Evolutionary conservation across 2,797 vertebrate species (phyloP).

Genomic region (Enteromius anoplus): DNA sequence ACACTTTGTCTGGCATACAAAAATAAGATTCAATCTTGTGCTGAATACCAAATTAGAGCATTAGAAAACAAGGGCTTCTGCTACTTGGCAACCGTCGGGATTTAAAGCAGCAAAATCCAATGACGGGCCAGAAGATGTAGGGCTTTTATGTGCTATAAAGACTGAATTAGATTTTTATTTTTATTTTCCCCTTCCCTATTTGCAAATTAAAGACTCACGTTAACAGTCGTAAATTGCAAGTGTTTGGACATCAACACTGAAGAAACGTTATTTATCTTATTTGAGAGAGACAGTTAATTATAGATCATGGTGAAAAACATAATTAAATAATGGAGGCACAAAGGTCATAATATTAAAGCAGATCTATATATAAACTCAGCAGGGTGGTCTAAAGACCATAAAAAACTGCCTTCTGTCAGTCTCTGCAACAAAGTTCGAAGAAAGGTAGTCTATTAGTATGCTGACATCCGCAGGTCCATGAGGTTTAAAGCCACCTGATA

Average conservation of each 20-base stretch:
- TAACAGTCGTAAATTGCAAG: slow-evolving; percentile 29
- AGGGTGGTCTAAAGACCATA: not conserved
- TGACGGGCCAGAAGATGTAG: slow-evolving; percentile 78
- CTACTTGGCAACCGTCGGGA: slow-evolving; percentile 97
- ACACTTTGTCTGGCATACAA: slow-evolving; percentile 99
- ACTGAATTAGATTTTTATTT: slow-evolving; percentile 50
- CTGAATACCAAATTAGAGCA: slow-evolving; percentile 99
- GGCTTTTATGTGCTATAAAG: slow-evolving; percentile 52
- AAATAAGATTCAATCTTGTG: slow-evolving; percentile 94
- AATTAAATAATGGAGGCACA: slow-evolving; percentile 33
- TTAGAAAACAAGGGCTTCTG: slow-evolving; percentile 92
- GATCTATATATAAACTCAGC: slow-evolving; percentile 10
- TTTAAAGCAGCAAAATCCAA: slow-evolving; percentile 88
- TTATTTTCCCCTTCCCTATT: not conserved
- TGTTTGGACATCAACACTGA: slow-evolving; percentile 7
- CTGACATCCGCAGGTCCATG: slow-evolving; percentile 14
- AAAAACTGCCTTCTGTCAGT: slow-evolving; percentile 16
- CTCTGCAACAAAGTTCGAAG: not conserved
- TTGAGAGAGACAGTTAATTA: slow-evolving; percentile 2
- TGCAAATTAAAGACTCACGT: slow-evolving; percentile 44
- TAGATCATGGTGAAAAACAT: slow-evolving; percentile 31
- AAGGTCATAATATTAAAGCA: slow-evolving; percentile 34
- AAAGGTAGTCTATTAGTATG: slow-evolving; percentile 19
- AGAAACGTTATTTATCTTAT: slow-evolving; percentile 29
- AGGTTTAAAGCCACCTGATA: slow-evolving; percentile 43